Evolutionary conservation across 1,140 invertebrate genomes (phyloP).

Genomic region (Neuroterus valhalla): DNA sequence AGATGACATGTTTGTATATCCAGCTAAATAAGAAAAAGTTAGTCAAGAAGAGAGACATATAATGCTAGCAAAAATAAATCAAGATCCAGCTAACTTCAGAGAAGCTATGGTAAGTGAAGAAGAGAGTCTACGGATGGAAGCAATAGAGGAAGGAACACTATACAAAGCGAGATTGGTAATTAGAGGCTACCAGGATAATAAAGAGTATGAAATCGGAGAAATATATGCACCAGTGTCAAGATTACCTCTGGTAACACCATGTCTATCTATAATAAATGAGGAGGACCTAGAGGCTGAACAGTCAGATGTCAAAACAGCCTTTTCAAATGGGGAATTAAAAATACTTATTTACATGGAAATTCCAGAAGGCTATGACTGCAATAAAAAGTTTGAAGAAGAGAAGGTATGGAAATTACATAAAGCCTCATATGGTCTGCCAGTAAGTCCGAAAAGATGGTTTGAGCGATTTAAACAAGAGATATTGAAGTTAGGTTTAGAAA

Average conservation of each 20-base stretch:
- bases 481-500: background rate
- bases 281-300: background rate
- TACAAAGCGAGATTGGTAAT: slow-evolving; percentile 1
- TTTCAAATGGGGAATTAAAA: background rate
- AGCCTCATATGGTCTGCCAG: background rate
- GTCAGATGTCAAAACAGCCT: slow-evolving; percentile 1
- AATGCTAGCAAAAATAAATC: too few relatives aligned
- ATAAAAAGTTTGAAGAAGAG: background rate
- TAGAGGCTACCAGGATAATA: background rate
- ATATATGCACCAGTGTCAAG: slow-evolving; percentile 7
- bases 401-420: background rate
- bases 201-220: background rate
- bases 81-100: too few relatives aligned
- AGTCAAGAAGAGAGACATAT: too few relatives aligned
- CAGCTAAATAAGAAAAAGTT: too few relatives aligned
- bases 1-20: too few relatives aligned
- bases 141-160: background rate
- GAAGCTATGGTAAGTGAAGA: too few relatives aligned
- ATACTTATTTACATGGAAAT: background rate
- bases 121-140: background rate
- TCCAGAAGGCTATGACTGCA: background rate
- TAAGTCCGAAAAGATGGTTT: background rate
- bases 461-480: background rate
- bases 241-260: background rate
- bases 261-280: too few relatives aligned